These are phyloP conservation scores for Drosophila greeni DNA, from an alignment of 2,888 invertebrate genomes.

Conservation along the genomic window DNA sequence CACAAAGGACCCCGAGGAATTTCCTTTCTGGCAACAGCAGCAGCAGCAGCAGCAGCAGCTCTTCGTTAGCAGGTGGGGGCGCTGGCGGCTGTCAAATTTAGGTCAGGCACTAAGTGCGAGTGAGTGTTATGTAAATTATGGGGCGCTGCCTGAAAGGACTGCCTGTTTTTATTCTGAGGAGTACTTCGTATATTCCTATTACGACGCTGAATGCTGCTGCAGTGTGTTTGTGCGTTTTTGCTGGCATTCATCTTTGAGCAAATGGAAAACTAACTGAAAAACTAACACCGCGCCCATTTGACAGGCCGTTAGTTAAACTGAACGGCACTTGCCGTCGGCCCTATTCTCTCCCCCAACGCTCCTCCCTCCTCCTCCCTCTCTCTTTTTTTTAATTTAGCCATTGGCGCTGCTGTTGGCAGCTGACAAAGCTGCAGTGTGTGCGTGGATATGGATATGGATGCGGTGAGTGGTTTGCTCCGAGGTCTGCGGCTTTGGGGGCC, in stretches of 20 bases:
- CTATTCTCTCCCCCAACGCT: conserved; percentile 5
- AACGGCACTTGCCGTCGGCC: conserved; percentile 53
- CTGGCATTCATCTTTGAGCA: conserved; percentile 52
- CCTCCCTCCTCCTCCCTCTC: neutral
- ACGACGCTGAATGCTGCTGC: neutral
- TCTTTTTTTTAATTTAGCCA: conserved; percentile 57
- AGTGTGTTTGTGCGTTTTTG: conserved; percentile 16
- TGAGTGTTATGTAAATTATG: conserved; percentile 74
- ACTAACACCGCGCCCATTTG: conserved; percentile 53
- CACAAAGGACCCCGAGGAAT: conserved; percentile 33
- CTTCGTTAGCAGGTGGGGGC: conserved; percentile 26
- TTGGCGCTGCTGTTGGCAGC: conserved; percentile 61
- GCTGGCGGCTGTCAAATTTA: conserved; percentile 52
- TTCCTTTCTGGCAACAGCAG: conserved; percentile 20
- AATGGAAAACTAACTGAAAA: conserved; percentile 56
- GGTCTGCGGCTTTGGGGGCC: conserved; percentile 1
- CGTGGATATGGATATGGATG: conserved; percentile 25
- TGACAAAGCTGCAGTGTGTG: conserved; percentile 47
- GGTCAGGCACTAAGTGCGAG: conserved; percentile 71
- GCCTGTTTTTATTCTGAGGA: conserved; percentile 14
- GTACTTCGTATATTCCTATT: conserved; percentile 13
- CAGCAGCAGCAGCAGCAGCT: conserved; percentile 14
- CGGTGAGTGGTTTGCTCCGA: conserved; percentile 17
- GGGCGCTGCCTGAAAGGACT: conserved; percentile 58
- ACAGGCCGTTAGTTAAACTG: conserved; percentile 56